Percentiles rank a stretch among this genome's conserved stretches.
Evolutionary conservation across 2,888 invertebrate genomes (phyloP).

Genomic region (Ptilodon capucinus): DNA sequence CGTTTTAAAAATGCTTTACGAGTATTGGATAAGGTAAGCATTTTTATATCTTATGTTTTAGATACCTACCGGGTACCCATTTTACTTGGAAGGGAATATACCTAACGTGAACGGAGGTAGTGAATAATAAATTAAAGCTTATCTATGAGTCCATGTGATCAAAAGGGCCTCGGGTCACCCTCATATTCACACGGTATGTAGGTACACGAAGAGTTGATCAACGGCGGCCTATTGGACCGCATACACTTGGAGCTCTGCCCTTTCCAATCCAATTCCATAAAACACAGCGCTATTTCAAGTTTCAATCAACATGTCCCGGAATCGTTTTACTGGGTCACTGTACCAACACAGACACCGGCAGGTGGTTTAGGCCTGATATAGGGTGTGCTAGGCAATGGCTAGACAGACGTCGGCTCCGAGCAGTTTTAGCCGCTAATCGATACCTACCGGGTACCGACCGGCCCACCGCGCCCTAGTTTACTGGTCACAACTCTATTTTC

Average conservation of each 20-base stretch:
- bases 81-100: background rate
- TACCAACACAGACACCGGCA: constrained; percentile 56
- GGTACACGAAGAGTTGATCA: constrained; percentile 19
- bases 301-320: constrained; percentile 61
- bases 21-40: too few relatives aligned
- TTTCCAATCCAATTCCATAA: constrained; percentile 54
- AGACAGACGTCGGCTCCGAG: constrained; percentile 63
- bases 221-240: constrained; percentile 22
- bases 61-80: too few relatives aligned
- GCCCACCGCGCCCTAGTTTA: constrained; percentile 71
- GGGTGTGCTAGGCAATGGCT: constrained; percentile 56
- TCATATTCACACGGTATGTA: constrained; percentile 24
- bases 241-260: constrained; percentile 31
- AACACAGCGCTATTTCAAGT: constrained; percentile 53
- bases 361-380: constrained; percentile 60
- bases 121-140: background rate
- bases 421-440: constrained; percentile 77
- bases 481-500: constrained; percentile 64
- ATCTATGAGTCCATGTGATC: constrained; percentile 3
- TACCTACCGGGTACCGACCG: constrained; percentile 53
- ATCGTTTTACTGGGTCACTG: constrained; percentile 70
- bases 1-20: too few relatives aligned
- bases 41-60: too few relatives aligned
- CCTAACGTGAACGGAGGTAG: background rate
- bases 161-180: constrained; percentile 13